These are phyloP conservation scores for Gallinago paraguaiae DNA, from an alignment of 2,113 vertebrate genomes.

Conservation along the genomic window DNA sequence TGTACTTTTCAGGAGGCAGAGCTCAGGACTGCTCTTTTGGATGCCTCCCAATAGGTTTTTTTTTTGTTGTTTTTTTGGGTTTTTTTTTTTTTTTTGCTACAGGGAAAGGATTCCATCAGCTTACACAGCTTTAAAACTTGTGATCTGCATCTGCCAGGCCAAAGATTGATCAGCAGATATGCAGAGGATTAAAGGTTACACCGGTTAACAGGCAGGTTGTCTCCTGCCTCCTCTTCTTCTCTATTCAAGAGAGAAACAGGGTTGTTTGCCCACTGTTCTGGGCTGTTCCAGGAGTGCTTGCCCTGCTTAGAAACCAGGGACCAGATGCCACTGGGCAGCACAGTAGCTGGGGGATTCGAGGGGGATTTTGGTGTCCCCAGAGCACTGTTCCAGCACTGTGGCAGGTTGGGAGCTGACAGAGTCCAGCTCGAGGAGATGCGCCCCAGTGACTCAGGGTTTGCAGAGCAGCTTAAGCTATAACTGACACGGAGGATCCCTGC, in stretches of 20 bases:
- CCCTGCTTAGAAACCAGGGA: neutral
- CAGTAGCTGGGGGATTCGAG: accelerated
- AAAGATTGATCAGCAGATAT: constrained; percentile 1
- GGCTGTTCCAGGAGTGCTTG: neutral
- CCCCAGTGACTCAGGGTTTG: neutral
- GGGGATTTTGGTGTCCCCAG: accelerated
- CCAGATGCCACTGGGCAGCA: accelerated
- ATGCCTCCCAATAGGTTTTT: neutral
- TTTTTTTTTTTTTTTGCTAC: neutral
- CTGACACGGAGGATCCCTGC: neutral
- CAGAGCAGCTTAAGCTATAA: neutral
- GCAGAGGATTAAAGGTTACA: constrained; percentile 35
- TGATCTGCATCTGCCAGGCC: constrained; percentile 11
- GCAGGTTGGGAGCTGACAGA: neutral
- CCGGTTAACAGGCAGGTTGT: neutral
- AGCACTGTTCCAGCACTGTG: no score
- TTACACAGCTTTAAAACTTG: constrained; percentile 15
- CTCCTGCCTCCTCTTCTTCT: neutral
- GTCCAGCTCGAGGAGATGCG: accelerated
- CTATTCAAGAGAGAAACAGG: accelerated
- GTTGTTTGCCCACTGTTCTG: neutral
- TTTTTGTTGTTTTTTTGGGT: no score
- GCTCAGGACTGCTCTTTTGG: neutral
- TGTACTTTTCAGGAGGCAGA: neutral
- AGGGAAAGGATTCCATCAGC: constrained; percentile 28